phyloP scores from a whole-genome alignment of 2,797 vertebrate species.

The Tangara arthus region DNA sequence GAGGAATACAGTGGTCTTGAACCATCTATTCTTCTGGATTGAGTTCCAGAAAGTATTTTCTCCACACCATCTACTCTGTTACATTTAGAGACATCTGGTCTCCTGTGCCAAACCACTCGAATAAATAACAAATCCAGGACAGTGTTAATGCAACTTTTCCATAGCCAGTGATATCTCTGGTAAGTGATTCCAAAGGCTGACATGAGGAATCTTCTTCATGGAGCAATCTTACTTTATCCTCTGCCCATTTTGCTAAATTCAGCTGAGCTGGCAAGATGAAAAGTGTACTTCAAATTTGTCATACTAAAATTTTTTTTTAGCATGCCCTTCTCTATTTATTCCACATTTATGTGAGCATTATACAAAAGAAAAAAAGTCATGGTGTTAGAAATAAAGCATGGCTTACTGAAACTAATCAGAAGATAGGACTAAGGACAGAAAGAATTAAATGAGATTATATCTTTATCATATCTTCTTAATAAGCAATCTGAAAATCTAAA shows the following conservation, averaged over 20 bases:
- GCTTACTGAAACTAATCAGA: conserved; percentile 44
- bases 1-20: not conserved
- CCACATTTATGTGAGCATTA: not conserved
- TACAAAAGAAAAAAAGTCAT: not conserved
- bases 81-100: not conserved
- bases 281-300: not conserved
- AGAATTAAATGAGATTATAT: conserved; percentile 53
- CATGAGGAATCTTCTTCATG: not conserved
- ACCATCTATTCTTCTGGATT: not conserved
- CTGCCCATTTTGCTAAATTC: not conserved
- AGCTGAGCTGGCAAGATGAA: not conserved
- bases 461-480: conserved; percentile 51
- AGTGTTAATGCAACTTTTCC: not conserved
- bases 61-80: not conserved
- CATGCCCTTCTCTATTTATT: not conserved
- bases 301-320: not conserved
- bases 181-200: not conserved
- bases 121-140: not conserved
- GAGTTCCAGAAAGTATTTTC: not conserved
- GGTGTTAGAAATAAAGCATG: not conserved
- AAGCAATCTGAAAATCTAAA: conserved; percentile 54
- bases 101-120: not conserved
- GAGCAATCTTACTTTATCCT: not conserved
- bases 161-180: not conserved
- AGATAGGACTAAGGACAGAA: conserved; percentile 29